phyloP scores from a whole-genome alignment of 2,797 vertebrate species.

The Scolopax bukidnonensis region DNA sequence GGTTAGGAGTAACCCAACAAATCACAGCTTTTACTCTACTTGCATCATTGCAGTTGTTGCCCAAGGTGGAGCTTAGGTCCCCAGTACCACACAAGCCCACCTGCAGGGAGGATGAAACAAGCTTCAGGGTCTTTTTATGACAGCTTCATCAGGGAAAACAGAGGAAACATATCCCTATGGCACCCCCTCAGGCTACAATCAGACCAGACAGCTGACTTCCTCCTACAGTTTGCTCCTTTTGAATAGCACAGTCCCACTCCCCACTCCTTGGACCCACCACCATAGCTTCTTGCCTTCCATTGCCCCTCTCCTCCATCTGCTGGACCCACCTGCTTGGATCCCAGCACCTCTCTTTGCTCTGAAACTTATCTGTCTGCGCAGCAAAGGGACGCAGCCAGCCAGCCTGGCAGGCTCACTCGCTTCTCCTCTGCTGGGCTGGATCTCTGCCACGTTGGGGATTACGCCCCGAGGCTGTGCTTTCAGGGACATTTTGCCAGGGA shows the following conservation, averaged over 20 bases:
- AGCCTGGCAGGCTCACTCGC: not conserved
- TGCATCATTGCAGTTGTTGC: not conserved
- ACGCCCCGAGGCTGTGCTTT: not conserved
- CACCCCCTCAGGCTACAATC: not conserved
- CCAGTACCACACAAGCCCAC: not conserved
- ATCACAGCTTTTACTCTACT: not conserved
- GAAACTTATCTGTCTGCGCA: not conserved
- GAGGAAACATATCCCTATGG: fast-evolving
- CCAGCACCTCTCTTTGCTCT: not conserved
- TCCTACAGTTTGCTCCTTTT: not conserved
- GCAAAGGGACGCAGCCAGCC: not conserved
- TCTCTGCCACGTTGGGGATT: not conserved
- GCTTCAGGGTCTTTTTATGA: not conserved
- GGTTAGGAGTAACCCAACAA: not conserved
- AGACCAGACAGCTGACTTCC: not conserved
- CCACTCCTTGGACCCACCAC: not conserved
- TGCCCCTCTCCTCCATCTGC: fast-evolving
- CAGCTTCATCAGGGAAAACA: not conserved
- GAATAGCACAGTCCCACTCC: not conserved
- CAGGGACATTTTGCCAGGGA: not conserved
- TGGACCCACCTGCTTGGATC: not conserved
- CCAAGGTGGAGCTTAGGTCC: not conserved
- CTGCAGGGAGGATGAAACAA: not conserved
- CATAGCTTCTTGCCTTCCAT: not conserved
- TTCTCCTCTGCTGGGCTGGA: not conserved